Evolutionary conservation across 2,113 vertebrate genomes (phyloP), one percentile per base, ranked within the genome.

Genomic region (Tragelaphus scriptus): DNA sequence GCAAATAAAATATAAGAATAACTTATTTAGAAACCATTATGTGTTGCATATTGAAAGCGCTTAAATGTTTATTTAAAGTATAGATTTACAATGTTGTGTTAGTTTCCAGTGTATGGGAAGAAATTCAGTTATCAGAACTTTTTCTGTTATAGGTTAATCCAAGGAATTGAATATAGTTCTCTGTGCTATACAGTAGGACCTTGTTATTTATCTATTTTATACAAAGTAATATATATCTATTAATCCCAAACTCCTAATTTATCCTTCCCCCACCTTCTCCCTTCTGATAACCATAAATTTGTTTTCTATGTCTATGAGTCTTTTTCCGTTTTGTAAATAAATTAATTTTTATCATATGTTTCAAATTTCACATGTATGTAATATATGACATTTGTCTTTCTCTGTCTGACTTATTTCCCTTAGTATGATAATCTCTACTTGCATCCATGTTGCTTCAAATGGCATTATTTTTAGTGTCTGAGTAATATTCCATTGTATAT

Each of bases 11-110:
- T 92, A 11, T 2, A 97, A 44, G 94, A 93, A 4, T 19, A 95
- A 97, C 32, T 87, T 53, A 97, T 86, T 95, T 63, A 92, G 63
- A 93, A 97, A 84, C 5, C 32, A 49, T 8, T 40, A 63, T 86
- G 25, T 79, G 19, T 63, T 85, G 8, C 7, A 8, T 30, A 71
- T 36, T 89, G 40, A 92, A 91, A 68, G 28, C 4, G 7, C 58
- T 56, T 84, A 51, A 93, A 21, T 30, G 77, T 61, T 91, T 75
- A 44, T 51, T 55, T 85, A 11, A 93, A 40, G 71, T 71, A 15
- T 26, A 68, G 87, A 55, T 23, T 82, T 55, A 55, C 6, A 55
- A 14, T 2, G 11, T 82, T 82, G 11, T 55, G 32, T 82, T 82
- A 55, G 30, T 55, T 55, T 55, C 51, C 51, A 21, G 11, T 2